Evolutionary conservation across 2,113 vertebrate species (phyloP).

Genomic region (Phrynocephalus versicolor): DNA sequence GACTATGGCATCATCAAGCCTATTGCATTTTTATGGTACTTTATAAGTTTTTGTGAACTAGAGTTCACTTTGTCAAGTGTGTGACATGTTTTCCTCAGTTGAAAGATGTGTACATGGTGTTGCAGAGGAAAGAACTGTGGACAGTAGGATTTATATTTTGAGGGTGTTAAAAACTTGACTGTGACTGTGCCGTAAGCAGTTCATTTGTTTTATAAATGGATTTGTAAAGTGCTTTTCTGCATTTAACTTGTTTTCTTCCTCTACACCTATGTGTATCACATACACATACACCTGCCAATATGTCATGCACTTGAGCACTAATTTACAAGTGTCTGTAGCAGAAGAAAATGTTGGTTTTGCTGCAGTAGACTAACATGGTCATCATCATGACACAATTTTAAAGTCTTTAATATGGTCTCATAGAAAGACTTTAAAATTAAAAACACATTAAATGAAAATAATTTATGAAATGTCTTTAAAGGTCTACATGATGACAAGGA

Average conservation of each 20-base stretch:
- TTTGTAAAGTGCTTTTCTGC: no score
- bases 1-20: background rate
- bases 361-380: background rate
- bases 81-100: background rate
- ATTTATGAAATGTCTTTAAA: slow-evolving; percentile 1
- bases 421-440: background rate
- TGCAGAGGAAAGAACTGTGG: background rate
- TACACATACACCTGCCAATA: no score
- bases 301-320: no score
- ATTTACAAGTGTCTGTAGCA: no score
- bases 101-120: background rate
- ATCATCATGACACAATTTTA: background rate
- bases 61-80: background rate
- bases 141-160: background rate
- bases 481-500: slow-evolving; percentile 45
- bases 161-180: no score
- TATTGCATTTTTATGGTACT: background rate
- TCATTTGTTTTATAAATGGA: no score
- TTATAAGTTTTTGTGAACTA: background rate
- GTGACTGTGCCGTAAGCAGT: no score
- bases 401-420: background rate
- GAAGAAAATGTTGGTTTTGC: background rate
- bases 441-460: background rate
- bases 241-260: no score
- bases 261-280: no score